phyloP scores from a whole-genome alignment of 2,113 vertebrate species.

The Gambusia holbrooki region DNA sequence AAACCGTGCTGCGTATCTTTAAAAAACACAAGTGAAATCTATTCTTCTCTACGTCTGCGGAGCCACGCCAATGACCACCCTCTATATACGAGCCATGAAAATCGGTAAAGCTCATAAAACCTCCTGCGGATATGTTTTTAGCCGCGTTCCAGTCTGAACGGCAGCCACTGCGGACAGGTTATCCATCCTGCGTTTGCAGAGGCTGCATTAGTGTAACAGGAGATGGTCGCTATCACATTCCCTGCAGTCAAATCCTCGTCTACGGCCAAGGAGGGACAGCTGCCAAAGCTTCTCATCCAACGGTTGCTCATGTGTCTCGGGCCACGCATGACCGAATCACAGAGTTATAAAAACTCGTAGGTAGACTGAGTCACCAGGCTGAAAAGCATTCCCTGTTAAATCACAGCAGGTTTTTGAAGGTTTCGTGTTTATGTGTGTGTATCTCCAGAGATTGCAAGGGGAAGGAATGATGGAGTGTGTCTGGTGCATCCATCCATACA shows the following conservation, averaged over 20 bases:
- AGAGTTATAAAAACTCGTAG: conserved; percentile 16
- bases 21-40: conserved; percentile 42
- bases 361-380: conserved; percentile 36
- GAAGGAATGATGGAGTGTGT: conserved; percentile 28
- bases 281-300: conserved; percentile 45
- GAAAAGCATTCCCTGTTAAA: conserved; percentile 44
- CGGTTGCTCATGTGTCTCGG: conserved; percentile 48
- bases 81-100: conserved; percentile 35
- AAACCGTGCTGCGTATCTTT: conserved; percentile 28
- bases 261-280: conserved; percentile 37
- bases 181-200: conserved; percentile 45
- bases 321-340: conserved; percentile 25
- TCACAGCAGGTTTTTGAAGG: conserved; percentile 31
- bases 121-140: conserved; percentile 43
- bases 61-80: conserved; percentile 38
- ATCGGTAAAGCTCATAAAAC: conserved; percentile 28
- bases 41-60: conserved; percentile 33
- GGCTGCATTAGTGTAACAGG: conserved; percentile 45
- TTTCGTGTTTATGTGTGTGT: background rate
- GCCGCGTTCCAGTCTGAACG: conserved; percentile 29
- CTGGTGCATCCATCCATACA: conserved; percentile 36
- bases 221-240: conserved; percentile 54
- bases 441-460: background rate
- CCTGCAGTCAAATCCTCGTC: conserved; percentile 49
- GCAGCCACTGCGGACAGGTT: conserved; percentile 45